Base-by-base conservation (phyloP, 2,113 vertebrate genomes). In the Phyllostomus hastatus region DNA sequence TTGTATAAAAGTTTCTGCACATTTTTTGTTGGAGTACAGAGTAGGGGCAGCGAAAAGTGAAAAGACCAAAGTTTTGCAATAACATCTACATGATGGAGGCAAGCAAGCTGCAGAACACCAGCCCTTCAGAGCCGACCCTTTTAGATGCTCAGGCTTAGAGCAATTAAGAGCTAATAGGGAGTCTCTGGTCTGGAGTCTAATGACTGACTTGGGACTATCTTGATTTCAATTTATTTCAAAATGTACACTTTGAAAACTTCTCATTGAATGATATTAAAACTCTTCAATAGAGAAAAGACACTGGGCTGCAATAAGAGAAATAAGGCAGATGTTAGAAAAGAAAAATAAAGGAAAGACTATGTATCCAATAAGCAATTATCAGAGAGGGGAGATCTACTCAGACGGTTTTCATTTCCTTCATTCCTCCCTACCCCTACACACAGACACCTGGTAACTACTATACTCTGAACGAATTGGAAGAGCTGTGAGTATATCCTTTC, bases 361-460 rank as follows among this genome's bases (percentile, higher is more conserved):
- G 22, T 2, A 5, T 4, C 31, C 16, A 66, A 14, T 4, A 24
- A 31, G 33, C 22, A 69, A 33, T 17, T 3, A 35, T 48, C 33
- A 33, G 15, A 26, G 3, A 2, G 31, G 26, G 1, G 0, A 46
- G 22, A 69, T 2, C 8, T 1, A 16, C 46, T 10, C 1, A 2
- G 20, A 41, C 3, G 10, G 52, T 8, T 16, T 38, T 20, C 38
- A 50, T 46, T 41, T 20, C 11, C 31, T 75, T 86, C 14, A 19
- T 26, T 54, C n/a, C 43, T 76, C 10, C 31, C 50, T 24, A 20
- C 11, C 35, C 12, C 50, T 50, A 14, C 38, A 43, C 10, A 7
- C 4, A 54, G 31, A 19, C 2, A 15, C 31, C 43, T 10, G 6
- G 4, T 12, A 16, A 16, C 24, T 9, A 16, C 1, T 38, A 66